Evolutionary conservation across 2,888 invertebrate genomes (phyloP).

Genomic region (Aphodius sticticus): DNA sequence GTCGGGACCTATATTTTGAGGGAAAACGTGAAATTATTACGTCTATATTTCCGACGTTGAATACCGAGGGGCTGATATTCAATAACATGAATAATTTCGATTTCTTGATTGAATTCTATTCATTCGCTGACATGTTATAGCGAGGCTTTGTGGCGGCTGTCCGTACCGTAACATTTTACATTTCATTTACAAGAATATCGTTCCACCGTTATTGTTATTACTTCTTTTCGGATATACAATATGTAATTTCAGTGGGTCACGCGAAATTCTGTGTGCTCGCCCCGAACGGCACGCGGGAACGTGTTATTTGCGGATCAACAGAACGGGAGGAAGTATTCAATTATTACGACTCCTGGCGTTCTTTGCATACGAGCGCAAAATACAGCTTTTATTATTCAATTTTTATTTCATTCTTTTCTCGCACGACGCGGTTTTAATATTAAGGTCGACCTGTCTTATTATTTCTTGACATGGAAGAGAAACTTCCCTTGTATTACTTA

Average conservation of each 20-base stretch:
- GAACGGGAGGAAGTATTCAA: slow-evolving; percentile 19
- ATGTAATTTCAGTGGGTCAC: slow-evolving; percentile 19
- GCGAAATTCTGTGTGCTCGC: slow-evolving; percentile 16
- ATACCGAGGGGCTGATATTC: not conserved
- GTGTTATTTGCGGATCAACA: not conserved
- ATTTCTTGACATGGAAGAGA: too few relatives aligned
- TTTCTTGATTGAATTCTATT: slow-evolving; percentile 25
- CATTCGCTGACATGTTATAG: slow-evolving; percentile 14
- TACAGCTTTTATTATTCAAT: not conserved
- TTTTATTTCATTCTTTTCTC: not conserved
- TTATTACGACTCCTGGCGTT: not conserved
- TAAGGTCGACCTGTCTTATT: too few relatives aligned
- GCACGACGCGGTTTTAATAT: too few relatives aligned
- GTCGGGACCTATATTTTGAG: not conserved
- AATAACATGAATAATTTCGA: slow-evolving; percentile 19
- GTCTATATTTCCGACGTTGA: not conserved
- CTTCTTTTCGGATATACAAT: not conserved
- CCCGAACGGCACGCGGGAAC: not conserved
- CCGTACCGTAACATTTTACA: slow-evolving; percentile 10
- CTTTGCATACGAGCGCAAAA: not conserved
- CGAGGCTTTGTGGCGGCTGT: not conserved
- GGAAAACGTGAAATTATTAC: not conserved
- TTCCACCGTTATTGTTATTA: not conserved
- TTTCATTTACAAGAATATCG: slow-evolving; percentile 16
- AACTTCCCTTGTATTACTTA: too few relatives aligned